Evolutionary conservation across 2,888 invertebrate genomes (phyloP).

Genomic region (Metallyticus violacea): DNA sequence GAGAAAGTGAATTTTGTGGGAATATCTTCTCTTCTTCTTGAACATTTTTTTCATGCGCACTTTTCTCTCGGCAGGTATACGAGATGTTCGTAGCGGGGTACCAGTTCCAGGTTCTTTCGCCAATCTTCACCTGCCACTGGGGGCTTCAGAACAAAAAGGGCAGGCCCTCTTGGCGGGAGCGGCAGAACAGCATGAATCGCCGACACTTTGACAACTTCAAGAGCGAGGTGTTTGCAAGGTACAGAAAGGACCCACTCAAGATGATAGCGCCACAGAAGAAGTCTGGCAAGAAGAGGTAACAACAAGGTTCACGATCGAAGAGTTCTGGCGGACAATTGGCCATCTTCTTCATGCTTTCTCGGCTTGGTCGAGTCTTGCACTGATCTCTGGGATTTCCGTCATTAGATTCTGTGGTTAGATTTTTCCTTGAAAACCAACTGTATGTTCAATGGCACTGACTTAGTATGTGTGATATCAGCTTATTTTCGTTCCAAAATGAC

Average conservation of each 20-base stretch:
- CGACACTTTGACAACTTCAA: slow-evolving; percentile 81
- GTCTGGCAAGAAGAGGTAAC: background rate
- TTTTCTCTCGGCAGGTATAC: slow-evolving; percentile 66
- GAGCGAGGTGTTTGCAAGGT: slow-evolving; percentile 74
- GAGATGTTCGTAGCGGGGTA: slow-evolving; percentile 90
- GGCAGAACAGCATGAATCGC: slow-evolving; percentile 79
- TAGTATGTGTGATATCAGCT: too few relatives aligned
- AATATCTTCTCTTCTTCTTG: too few relatives aligned
- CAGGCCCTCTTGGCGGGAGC: slow-evolving; percentile 81
- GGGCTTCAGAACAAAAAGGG: slow-evolving; percentile 76
- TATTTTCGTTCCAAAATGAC: too few relatives aligned
- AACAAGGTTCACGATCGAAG: background rate
- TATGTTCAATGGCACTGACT: too few relatives aligned
- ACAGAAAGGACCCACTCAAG: slow-evolving; percentile 58
- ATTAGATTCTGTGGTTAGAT: too few relatives aligned
- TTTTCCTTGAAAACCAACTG: too few relatives aligned
- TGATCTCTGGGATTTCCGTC: background rate
- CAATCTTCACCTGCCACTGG: slow-evolving; percentile 88
- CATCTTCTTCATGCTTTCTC: background rate
- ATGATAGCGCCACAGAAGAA: slow-evolving; percentile 13
- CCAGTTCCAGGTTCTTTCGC: slow-evolving; percentile 82
- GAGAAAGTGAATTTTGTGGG: too few relatives aligned
- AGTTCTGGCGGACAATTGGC: background rate
- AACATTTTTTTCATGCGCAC: too few relatives aligned
- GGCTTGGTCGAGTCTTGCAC: background rate